Conservation (phyloP, 2,113 vertebrate species). For the Acrocephalus kingi region DNA sequence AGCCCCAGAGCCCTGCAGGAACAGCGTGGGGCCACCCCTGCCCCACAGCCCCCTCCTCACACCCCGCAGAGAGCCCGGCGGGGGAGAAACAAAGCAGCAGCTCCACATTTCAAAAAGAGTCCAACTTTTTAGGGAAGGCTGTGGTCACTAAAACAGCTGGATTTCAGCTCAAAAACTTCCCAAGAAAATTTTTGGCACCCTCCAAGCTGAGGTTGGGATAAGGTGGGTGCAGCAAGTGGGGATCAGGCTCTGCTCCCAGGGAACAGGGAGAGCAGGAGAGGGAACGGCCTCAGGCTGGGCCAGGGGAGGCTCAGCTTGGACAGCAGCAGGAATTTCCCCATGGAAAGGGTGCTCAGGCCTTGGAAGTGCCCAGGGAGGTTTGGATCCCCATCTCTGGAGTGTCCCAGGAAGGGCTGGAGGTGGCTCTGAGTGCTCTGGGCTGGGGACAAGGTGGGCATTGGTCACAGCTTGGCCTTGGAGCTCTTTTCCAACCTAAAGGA, state of each 20-base stretch:
- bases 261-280: not conserved
- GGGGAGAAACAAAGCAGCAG: not conserved
- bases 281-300: not conserved
- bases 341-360: not conserved
- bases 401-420: not conserved
- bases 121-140: not conserved
- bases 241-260: rapidly evolving
- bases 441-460: rapidly evolving
- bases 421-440: not conserved
- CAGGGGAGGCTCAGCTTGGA: not conserved
- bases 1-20: conserved; percentile 7
- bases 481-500: not conserved
- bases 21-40: not conserved
- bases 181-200: not conserved
- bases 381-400: not conserved
- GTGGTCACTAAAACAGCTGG: not conserved
- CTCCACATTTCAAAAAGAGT: not conserved
- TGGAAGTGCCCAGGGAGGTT: not conserved
- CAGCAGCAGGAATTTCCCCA: not conserved
- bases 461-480: rapidly evolving
- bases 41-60: not conserved
- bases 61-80: not conserved
- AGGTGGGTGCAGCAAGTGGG: not conserved
- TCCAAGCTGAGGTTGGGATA: not conserved
- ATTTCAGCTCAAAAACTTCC: not conserved